Percentiles rank a stretch among this genome's conserved stretches.
phyloP scores from a whole-genome alignment of 2,797 vertebrate species.

The Spinibarbus caldwelli region DNA sequence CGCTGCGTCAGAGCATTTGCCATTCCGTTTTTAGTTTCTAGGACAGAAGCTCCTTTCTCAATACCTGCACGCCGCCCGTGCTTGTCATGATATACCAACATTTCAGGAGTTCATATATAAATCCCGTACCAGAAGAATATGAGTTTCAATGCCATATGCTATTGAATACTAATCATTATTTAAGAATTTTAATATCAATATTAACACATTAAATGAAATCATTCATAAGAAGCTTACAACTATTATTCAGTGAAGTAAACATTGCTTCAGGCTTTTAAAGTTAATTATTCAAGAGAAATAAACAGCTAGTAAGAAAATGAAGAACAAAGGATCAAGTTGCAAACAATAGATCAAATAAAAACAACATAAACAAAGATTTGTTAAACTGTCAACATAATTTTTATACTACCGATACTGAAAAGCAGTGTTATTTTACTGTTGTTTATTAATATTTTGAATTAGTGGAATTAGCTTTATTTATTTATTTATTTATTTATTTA shows the following conservation, averaged over 20 bases:
- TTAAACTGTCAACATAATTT: not conserved
- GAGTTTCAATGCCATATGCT: not conserved
- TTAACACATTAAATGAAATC: not conserved
- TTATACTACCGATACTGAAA: not conserved
- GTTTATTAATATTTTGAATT: not conserved
- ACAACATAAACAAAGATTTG: not conserved
- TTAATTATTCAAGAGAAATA: not conserved
- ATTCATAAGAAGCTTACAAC: not conserved
- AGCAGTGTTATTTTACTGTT: not conserved
- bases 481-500: not conserved
- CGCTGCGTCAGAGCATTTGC: constrained; percentile 51
- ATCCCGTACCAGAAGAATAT: no score
- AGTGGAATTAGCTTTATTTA: not conserved
- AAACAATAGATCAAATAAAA: not conserved
- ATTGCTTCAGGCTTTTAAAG: not conserved
- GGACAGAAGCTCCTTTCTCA: constrained; percentile 40
- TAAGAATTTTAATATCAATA: not conserved
- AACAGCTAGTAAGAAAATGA: not conserved
- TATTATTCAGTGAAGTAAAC: not conserved
- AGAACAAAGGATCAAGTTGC: not conserved
- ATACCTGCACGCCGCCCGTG: not conserved
- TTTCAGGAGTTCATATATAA: not conserved
- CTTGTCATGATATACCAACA: not conserved
- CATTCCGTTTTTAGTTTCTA: constrained; percentile 63
- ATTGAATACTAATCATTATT: not conserved